Evolutionary conservation across 2,797 vertebrate genomes (phyloP), one percentile per base, ranked within the genome.

Genomic region (Phylloscopus collybita): DNA sequence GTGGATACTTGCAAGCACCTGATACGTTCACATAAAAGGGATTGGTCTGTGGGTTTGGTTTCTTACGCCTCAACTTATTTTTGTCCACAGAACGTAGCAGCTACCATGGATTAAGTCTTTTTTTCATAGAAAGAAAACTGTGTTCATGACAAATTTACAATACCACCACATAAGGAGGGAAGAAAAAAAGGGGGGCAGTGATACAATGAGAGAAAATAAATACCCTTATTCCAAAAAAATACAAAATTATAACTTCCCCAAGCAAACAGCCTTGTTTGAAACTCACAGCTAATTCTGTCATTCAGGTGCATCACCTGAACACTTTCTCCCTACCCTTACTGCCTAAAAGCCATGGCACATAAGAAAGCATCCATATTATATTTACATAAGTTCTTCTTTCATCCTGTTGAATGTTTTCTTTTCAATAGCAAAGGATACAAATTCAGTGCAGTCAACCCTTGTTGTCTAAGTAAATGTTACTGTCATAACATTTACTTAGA

Each of bases 101-200:
- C n/a, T 51, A 70, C 13, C 13, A 56, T 23, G 29, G 57, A 22
- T 71, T 76, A 93, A 78, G 23, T 51, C 0, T 12, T 66, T 59
- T 67, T 80, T 74, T 38, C 4, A 50, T 2, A 66, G 13, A 38
- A 93, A 64, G 66, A 84, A 69, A 92, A 80, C 26, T 72, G 23
- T 20, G 27, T 16, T 53, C 13, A 34, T 45, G 21, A 59, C 4
- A 51, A 72, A 62, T 60, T 82, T 56, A 70, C 6, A 54, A 47
- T 19, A 62, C 6, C 12, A 70, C 15, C 19, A 29, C 11, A 69
- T 0, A 0, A 65, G 29, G 8, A 65, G 6, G 6, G 26, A 16
- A 1, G 34, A 12, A 69, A 54, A 54, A 26, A 19, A 7, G 1
- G 1, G 2, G 1, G 3, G 6, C 10, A 29, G 56, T 11, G 30